These are phyloP conservation scores for Tachysurus vachellii DNA, from an alignment of 2,113 vertebrate genomes.

Conservation along the genomic window DNA sequence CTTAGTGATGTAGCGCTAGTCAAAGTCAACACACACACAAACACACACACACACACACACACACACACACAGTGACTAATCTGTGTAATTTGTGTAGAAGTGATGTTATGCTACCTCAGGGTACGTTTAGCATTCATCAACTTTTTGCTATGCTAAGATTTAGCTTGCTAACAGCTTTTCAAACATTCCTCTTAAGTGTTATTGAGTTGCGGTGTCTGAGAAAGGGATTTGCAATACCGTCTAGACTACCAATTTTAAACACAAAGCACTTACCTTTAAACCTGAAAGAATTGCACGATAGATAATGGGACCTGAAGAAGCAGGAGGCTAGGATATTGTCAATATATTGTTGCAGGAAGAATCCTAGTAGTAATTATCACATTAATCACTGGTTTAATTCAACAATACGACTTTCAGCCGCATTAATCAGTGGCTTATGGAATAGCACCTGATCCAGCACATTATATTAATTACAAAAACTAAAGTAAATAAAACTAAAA, in stretches of 20 bases:
- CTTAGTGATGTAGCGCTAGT: neutral
- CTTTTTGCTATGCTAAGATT: neutral
- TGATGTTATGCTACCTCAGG: neutral
- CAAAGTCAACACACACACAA: neutral
- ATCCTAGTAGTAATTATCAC: neutral
- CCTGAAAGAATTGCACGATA: neutral
- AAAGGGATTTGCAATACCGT: neutral
- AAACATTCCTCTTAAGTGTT: neutral
- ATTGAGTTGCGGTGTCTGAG: neutral
- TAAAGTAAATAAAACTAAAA: too few relatives aligned
- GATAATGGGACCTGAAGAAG: neutral
- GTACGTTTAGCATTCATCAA: neutral
- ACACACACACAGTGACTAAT: neutral
- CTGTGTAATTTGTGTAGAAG: neutral
- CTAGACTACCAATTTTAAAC: neutral
- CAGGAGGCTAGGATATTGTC: neutral
- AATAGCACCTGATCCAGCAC: neutral
- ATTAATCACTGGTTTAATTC: neutral
- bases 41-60: slow-evolving; percentile 5
- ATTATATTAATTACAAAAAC: neutral
- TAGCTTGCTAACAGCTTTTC: neutral
- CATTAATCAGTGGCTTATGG: neutral
- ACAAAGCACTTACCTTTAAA: neutral
- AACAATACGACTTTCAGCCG: neutral
- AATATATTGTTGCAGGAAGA: neutral